Evolutionary conservation across 2,888 invertebrate species (phyloP).

Genomic region (Harpalus rufipes): DNA sequence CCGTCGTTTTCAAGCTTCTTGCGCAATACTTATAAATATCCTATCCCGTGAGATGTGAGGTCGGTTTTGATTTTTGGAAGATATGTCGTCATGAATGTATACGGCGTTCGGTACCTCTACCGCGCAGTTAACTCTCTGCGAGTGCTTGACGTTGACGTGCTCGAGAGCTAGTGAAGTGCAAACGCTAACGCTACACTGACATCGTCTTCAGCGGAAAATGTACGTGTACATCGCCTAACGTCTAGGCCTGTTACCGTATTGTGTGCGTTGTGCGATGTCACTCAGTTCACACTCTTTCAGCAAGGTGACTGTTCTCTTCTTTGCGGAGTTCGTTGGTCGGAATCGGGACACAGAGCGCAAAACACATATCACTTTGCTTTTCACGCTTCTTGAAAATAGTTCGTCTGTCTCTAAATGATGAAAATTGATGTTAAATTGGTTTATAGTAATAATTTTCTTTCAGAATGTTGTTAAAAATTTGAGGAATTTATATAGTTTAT

Average conservation of each 20-base stretch:
- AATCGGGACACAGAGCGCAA: background rate
- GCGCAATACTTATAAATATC: conserved; percentile 61
- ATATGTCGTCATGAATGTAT: conserved; percentile 46
- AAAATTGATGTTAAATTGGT: too few species aligned
- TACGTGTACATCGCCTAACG: conserved; percentile 3
- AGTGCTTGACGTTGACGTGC: conserved; percentile 46
- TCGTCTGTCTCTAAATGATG: too few species aligned
- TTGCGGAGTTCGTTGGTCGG: conserved; percentile 40
- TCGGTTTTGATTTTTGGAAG: conserved; percentile 61
- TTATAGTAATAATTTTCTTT: too few species aligned
- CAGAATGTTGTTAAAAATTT: too few species aligned
- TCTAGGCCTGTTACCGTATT: conserved; percentile 1
- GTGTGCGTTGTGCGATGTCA: conserved; percentile 12
- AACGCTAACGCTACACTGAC: background rate
- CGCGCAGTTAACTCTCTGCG: conserved; percentile 51
- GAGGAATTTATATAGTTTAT: too few species aligned
- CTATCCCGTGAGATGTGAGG: conserved; percentile 41
- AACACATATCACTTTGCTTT: background rate
- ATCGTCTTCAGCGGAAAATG: conserved; percentile 21
- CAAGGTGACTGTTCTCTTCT: conserved; percentile 60
- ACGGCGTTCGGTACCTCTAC: conserved; percentile 20
- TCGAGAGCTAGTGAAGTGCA: background rate
- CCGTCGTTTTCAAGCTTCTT: conserved; percentile 57
- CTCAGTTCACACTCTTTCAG: conserved; percentile 34
- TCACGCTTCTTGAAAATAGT: background rate